Conservation (phyloP, 2,113 vertebrate species). For the Gambusia holbrooki region DNA sequence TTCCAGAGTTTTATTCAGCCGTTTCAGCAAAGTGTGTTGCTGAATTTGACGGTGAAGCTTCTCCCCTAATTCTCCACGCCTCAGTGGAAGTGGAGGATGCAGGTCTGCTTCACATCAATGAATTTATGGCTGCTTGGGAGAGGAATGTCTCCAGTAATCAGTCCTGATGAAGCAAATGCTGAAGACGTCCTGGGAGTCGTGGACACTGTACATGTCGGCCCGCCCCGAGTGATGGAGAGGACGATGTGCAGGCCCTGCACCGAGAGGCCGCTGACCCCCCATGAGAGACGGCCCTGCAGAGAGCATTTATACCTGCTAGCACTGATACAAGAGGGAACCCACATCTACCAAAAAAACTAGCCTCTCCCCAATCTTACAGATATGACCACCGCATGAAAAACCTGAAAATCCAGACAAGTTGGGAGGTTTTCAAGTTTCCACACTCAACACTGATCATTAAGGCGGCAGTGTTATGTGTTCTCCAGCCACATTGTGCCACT, state of each 20-base stretch:
- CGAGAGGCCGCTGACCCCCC: slow-evolving; percentile 62
- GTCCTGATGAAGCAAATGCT: slow-evolving; percentile 65
- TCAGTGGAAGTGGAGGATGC: slow-evolving; percentile 37
- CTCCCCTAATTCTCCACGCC: slow-evolving; percentile 27
- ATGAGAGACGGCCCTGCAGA: slow-evolving; percentile 68
- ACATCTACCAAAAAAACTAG: too few relatives aligned
- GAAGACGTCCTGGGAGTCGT: slow-evolving; percentile 62
- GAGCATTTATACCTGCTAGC: slow-evolving; percentile 66
- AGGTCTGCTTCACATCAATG: slow-evolving; percentile 76
- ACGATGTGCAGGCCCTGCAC: slow-evolving; percentile 70
- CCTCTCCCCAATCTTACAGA: too few relatives aligned
- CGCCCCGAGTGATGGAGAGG: slow-evolving; percentile 46
- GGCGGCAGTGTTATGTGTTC: too few relatives aligned
- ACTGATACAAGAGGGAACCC: slow-evolving; percentile 38
- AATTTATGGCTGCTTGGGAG: slow-evolving; percentile 47
- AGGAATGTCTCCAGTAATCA: slow-evolving; percentile 76
- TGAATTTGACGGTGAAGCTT: slow-evolving; percentile 28
- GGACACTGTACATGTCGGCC: slow-evolving; percentile 66
- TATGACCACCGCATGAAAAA: too few relatives aligned
- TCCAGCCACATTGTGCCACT: too few relatives aligned
- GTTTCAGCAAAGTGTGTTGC: slow-evolving; percentile 9
- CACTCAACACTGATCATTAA: slow-evolving; percentile 11
- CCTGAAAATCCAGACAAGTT: neutral
- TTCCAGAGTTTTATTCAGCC: slow-evolving; percentile 18
- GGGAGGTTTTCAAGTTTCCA: slow-evolving; percentile 40